Evolutionary conservation across 2,113 vertebrate species (phyloP).

Genomic region (Silurus meridionalis): DNA sequence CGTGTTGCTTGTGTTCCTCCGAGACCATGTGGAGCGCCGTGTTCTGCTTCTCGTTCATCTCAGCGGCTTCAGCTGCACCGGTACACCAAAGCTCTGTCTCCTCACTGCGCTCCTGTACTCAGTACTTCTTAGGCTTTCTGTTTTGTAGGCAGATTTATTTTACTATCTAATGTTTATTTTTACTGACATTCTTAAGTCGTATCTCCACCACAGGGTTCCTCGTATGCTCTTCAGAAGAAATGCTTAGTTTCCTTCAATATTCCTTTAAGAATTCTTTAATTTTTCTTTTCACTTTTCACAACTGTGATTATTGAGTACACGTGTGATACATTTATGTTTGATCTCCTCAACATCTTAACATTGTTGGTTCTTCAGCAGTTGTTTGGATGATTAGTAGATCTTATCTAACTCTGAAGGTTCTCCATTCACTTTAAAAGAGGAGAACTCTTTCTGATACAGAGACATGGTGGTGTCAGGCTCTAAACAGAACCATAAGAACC

Average conservation of each 20-base stretch:
- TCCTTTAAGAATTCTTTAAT: neutral
- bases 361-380: neutral
- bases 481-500: neutral
- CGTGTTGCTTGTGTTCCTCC: neutral
- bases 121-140: neutral
- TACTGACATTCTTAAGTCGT: neutral
- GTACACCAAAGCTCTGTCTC: neutral
- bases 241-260: neutral
- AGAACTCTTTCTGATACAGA: neutral
- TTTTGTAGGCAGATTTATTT: neutral
- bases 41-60: slow-evolving; percentile 7
- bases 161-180: too few species aligned
- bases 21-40: neutral
- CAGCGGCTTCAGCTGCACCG: slow-evolving; percentile 8
- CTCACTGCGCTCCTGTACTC: neutral
- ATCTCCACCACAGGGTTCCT: neutral
- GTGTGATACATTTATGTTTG: neutral
- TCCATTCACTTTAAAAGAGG: neutral
- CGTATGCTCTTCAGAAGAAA: neutral
- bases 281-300: neutral
- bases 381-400: neutral
- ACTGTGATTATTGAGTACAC: too few species aligned
- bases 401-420: neutral
- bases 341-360: neutral
- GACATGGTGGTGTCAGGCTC: neutral